Evolutionary conservation across 2,797 vertebrate genomes (phyloP).

Genomic region (Manis pentadactyla): DNA sequence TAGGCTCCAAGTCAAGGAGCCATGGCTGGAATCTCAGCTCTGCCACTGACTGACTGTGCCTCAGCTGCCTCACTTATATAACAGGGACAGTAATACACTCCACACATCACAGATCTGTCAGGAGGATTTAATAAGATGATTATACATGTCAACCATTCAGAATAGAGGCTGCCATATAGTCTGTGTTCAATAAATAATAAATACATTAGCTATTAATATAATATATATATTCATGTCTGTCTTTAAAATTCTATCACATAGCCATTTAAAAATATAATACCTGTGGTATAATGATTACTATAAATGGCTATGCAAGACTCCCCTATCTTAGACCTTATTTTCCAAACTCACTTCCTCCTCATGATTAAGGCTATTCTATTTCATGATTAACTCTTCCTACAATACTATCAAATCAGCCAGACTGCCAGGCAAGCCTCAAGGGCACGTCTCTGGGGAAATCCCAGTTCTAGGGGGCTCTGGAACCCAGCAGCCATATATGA

Average conservation of each 20-base stretch:
- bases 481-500: background rate
- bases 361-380: background rate
- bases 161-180: background rate
- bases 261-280: background rate
- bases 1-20: background rate
- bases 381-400: background rate
- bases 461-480: background rate
- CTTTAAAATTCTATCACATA: slow-evolving; percentile 29
- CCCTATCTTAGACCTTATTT: background rate
- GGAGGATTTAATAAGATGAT: background rate
- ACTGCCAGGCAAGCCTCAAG: background rate
- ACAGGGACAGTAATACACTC: background rate
- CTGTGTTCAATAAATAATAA: background rate
- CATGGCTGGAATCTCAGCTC: background rate
- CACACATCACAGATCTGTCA: background rate
- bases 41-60: background rate
- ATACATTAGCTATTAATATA: background rate
- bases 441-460: background rate
- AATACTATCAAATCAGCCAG: background rate
- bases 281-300: background rate
- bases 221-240: background rate
- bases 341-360: background rate
- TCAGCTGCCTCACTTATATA: background rate
- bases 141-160: background rate
- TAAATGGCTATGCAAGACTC: background rate